These are phyloP conservation scores for Novumbra hubbsi DNA, from an alignment of 2,797 vertebrate species.

Conservation along the genomic window DNA sequence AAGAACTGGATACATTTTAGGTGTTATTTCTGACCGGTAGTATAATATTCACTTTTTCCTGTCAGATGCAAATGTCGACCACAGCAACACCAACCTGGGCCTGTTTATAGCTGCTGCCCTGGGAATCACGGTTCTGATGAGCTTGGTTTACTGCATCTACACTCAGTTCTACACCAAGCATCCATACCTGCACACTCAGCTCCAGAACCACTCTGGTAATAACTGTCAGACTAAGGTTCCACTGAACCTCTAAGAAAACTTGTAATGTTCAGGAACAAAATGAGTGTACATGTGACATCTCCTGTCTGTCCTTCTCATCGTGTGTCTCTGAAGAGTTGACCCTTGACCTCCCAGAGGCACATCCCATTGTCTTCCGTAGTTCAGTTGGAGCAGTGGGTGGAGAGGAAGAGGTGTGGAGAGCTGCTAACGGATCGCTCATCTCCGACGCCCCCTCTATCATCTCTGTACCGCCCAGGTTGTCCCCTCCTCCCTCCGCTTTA, in stretches of 20 bases:
- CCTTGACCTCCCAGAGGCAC: constrained; percentile 58
- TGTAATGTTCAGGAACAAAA: neutral
- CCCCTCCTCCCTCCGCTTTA: constrained; percentile 71
- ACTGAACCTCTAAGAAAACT: neutral
- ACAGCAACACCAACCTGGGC: constrained; percentile 62
- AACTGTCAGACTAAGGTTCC: neutral
- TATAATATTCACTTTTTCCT: neutral
- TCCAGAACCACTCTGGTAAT: constrained; percentile 59
- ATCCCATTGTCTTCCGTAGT: constrained; percentile 59
- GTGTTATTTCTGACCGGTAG: too few relatives aligned
- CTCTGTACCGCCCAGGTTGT: constrained; percentile 78
- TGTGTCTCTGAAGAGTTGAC: constrained; percentile 55
- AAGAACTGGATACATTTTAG: too few relatives aligned
- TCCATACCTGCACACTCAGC: constrained; percentile 71
- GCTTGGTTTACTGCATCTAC: constrained; percentile 79
- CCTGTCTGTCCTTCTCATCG: constrained; percentile 6
- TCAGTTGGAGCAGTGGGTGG: constrained; percentile 36
- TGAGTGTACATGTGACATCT: neutral
- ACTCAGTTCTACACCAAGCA: constrained; percentile 76
- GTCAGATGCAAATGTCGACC: constrained; percentile 52
- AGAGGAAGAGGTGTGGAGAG: constrained; percentile 48
- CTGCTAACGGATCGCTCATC: constrained; percentile 71
- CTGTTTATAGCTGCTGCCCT: constrained; percentile 73
- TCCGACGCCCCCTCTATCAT: constrained; percentile 82
- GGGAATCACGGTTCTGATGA: constrained; percentile 73